Evolutionary conservation across 1,140 invertebrate genomes (phyloP), one percentile per base, ranked within the genome.

Genomic region (Sitobion miscanthi): DNA sequence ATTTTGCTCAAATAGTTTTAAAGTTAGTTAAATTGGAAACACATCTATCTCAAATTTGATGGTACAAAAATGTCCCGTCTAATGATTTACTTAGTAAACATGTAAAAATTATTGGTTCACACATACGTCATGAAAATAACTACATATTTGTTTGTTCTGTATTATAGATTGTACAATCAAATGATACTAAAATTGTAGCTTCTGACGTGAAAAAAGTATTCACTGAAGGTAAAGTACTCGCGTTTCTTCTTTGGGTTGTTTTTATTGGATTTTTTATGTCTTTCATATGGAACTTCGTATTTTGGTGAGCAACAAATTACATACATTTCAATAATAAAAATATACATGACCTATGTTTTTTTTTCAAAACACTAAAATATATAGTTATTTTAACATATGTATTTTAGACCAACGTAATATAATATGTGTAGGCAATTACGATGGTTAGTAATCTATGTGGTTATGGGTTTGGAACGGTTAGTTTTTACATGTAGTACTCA

Each of bases 211-310:
- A 77, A 77, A 91, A 91, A 45, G 35, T 90, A 96, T 0, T 96
- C 96, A 95, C 96, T 1, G 96, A 97, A 11, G 86, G 96, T 14
- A 96, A 96, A 11, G 96, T 97, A 14, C 94, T 97, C 7, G 95
- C 97, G 4, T 98, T 98, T 94, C 95, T 98, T 42, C 23, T 97
- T 20, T 98, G 97, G 96, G 97, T 98, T 93, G 96, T 98, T 93
- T 96, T 96, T 11, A 97, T 98, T 88, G 98, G 98, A 2, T 96
- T 98, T 94, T 97, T 98, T 93, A 98, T 98, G 0, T 98, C 97
- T 1, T 95, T 98, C 2, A 96, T 98, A 30, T 99, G 98, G 98
- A 97, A 98, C 93, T 99, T 98, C 95, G 95, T 98, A 1, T 97
- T 98, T 94, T 98, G 97, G 96, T 95, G 94, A 94, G 93, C 25